phyloP scores from a whole-genome alignment of 1,140 invertebrate genomes.

The Grapholita molesta region DNA sequence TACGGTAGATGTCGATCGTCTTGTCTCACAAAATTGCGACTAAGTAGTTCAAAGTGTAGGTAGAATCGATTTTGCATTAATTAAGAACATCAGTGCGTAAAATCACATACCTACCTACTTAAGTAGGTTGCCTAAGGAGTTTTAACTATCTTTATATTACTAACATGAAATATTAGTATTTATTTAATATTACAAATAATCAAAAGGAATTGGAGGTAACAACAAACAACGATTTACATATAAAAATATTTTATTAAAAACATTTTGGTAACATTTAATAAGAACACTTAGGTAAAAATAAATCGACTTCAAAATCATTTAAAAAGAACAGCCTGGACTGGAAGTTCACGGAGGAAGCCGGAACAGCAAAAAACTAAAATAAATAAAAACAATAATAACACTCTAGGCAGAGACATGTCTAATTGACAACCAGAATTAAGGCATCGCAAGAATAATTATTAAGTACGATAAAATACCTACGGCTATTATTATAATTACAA shows the following conservation, averaged over 20 bases:
- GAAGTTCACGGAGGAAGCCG: constrained; percentile 78
- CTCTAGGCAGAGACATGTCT: constrained; percentile 78
- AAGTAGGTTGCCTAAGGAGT: no score
- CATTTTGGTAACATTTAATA: constrained; percentile 81
- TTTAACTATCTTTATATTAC: no score
- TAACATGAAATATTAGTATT: no score
- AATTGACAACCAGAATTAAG: constrained; percentile 80
- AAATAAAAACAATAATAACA: constrained; percentile 78
- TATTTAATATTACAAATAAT: not conserved
- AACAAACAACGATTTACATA: constrained; percentile 68
- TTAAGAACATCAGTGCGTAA: no score
- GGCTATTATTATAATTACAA: constrained; percentile 78
- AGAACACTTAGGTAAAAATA: constrained; percentile 81
- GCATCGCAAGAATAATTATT: constrained; percentile 80
- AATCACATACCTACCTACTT: no score
- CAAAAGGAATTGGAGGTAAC: not conserved
- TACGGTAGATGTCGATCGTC: not conserved
- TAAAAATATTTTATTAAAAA: constrained; percentile 81
- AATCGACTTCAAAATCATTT: constrained; percentile 79
- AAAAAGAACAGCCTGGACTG: constrained; percentile 78
- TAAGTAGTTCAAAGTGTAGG: no score
- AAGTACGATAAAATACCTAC: constrained; percentile 79
- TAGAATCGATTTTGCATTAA: no score
- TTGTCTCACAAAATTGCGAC: no score
- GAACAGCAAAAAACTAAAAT: constrained; percentile 76